Evolutionary conservation across 2,888 invertebrate genomes (phyloP).

Genomic region (Drosophila austrosaltans): DNA sequence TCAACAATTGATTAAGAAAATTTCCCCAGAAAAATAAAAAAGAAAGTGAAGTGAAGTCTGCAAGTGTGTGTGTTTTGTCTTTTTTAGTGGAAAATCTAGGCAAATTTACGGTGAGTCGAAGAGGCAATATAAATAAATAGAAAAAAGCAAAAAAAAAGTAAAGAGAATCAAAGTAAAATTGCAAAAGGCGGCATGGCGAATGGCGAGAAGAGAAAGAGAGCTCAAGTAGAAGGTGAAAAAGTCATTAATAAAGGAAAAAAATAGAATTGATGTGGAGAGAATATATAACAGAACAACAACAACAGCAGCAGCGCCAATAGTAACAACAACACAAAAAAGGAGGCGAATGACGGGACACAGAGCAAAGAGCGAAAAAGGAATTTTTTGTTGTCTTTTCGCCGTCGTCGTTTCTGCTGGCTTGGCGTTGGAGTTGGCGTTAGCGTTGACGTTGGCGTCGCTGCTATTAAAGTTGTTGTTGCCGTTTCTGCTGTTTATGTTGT

Average conservation of each 20-base stretch:
- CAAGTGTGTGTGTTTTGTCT: slow-evolving; percentile 44
- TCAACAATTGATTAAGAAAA: slow-evolving; percentile 38
- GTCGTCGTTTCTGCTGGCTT: slow-evolving; percentile 39
- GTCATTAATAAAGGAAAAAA: slow-evolving; percentile 65
- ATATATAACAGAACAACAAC: slow-evolving; percentile 33
- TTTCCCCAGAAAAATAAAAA: slow-evolving; percentile 46
- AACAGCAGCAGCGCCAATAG: slow-evolving; percentile 40
- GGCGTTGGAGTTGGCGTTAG: slow-evolving; percentile 37
- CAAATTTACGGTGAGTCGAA: slow-evolving; percentile 69
- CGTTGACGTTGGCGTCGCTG: slow-evolving; percentile 35
- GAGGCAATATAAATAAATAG: slow-evolving; percentile 23
- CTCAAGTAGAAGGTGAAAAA: slow-evolving; percentile 65
- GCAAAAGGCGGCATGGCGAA: slow-evolving; percentile 49
- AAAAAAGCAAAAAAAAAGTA: slow-evolving; percentile 13
- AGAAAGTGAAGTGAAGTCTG: slow-evolving; percentile 49
- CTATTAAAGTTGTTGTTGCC: slow-evolving; percentile 48
- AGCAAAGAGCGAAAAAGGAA: slow-evolving; percentile 62
- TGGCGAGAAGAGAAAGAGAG: slow-evolving; percentile 41
- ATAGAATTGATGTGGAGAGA: slow-evolving; percentile 52
- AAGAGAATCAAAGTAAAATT: slow-evolving; percentile 26
- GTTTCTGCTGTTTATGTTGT: slow-evolving; percentile 28
- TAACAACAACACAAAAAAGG: slow-evolving; percentile 50
- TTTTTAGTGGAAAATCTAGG: slow-evolving; percentile 36
- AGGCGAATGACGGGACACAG: slow-evolving; percentile 39
- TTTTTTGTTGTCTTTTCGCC: slow-evolving; percentile 73